Base-by-base conservation (phyloP, 2,888 invertebrate genomes). In the Aspidiotus rigidus region DNA sequence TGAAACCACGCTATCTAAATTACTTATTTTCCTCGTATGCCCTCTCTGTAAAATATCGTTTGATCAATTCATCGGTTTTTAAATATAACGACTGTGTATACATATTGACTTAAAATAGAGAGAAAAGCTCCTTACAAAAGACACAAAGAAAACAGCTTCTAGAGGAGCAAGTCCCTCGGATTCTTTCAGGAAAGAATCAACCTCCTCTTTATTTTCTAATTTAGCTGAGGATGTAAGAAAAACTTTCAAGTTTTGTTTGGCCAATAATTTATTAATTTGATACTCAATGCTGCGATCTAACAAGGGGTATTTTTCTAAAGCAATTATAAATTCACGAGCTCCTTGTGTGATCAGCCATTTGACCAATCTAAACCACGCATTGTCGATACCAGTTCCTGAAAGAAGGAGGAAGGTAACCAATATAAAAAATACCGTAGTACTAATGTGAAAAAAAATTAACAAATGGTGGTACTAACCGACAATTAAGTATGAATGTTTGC, bases 321-420 rank as follows among this genome's bases (percentile, higher is more conserved):
- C 70, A 7, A 72, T 63, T 11, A 72, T 53, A 49, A 71, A 56
- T 62, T 71, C 70, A 0, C 63, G 13, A 2, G 70, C 72, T 13
- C 72, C 71, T 57, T 70, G 40, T 49, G 56, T 66, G 5, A 69
- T 71, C 44, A 72, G 40, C 71, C 71, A 71, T 62, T 71, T 70
- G 39, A 70, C 42, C 16, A 71, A 54, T 53, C 54, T 69, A 44
- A 70, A 59, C 69, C 67, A 72, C 7, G 63, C 56, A 7, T 67
- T 66, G 17, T 8, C 64, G 28, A 44, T 66, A 57, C 63, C 28
- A 7, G n/a, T 49, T 16, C 64, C 64, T 64, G n/a, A n/a, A n/a
- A n/a, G n/a, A n/a, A n/a, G 10, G 15, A 10, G 54, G 15, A 10
- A 11, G 10, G 11, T 49, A 10, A 11, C 9, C 9, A n/a, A n/a